phyloP scores from a whole-genome alignment of 2,113 vertebrate species.

The Corythaeola cristata region DNA sequence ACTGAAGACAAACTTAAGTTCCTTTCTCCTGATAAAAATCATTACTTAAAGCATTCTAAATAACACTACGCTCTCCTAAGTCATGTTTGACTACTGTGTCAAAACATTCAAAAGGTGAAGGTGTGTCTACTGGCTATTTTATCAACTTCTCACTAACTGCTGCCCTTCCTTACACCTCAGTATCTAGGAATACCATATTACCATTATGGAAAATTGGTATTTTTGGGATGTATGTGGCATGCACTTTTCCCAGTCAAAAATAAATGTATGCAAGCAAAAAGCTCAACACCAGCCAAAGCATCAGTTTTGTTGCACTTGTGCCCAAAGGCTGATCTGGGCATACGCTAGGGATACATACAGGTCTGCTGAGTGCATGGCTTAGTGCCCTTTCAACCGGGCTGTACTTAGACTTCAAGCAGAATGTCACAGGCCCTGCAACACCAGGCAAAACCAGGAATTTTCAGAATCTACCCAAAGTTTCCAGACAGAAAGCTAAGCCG shows the following conservation, averaged over 20 bases:
- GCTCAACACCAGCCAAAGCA: not conserved
- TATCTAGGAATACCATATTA: fast-evolving
- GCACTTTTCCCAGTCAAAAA: not conserved
- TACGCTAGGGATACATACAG: fast-evolving
- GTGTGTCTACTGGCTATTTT: not conserved
- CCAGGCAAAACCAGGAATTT: fast-evolving
- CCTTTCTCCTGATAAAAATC: not conserved
- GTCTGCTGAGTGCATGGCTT: not conserved
- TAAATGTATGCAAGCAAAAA: not conserved
- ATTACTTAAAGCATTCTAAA: not conserved
- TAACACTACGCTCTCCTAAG: not conserved
- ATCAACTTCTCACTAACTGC: not conserved
- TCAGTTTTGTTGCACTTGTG: not conserved
- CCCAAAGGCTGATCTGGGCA: not conserved
- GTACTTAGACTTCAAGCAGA: fast-evolving
- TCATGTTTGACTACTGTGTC: fast-evolving
- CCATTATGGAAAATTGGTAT: not conserved
- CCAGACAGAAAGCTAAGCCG: not conserved
- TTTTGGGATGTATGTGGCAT: not conserved
- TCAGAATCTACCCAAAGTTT: not conserved
- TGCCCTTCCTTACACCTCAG: not conserved
- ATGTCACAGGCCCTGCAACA: not conserved
- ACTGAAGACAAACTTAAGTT: not conserved
- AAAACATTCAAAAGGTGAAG: not conserved
- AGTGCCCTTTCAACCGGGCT: not conserved